phyloP scores from a whole-genome alignment of 2,797 vertebrate species.

The Oryzias dopingdopingensis region DNA sequence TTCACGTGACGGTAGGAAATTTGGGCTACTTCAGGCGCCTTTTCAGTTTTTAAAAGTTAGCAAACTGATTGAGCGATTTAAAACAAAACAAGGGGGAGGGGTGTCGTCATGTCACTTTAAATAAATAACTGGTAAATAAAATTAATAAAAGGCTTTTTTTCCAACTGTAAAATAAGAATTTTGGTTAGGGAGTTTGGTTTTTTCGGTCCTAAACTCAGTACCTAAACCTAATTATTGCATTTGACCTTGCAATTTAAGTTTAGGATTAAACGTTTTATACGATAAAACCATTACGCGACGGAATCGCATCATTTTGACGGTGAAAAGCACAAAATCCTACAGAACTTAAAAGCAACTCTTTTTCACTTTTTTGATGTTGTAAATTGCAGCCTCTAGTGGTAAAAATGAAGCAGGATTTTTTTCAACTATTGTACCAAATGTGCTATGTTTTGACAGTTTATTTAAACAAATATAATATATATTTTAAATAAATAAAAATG shows the following conservation, averaged over 20 bases:
- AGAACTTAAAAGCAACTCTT: background rate
- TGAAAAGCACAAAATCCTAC: background rate
- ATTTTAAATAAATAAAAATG: too few species aligned
- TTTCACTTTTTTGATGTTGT: background rate
- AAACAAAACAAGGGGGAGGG: too few species aligned
- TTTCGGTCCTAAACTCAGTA: too few species aligned
- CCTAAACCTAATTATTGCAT: too few species aligned
- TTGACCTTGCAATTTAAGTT: too few species aligned
- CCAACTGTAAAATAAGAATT: too few species aligned
- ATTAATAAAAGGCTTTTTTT: too few species aligned
- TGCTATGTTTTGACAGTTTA: background rate
- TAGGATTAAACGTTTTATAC: too few species aligned
- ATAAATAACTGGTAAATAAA: too few species aligned
- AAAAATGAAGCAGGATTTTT: background rate
- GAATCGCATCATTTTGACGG: background rate
- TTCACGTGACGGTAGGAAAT: conserved; percentile 8
- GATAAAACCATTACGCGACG: background rate
- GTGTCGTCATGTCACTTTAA: too few species aligned
- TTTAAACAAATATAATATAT: background rate
- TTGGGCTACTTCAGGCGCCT: accelerated
- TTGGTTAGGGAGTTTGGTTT: too few species aligned
- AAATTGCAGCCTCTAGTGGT: conserved; percentile 12
- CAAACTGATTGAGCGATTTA: background rate
- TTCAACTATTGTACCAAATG: background rate
- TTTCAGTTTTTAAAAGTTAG: background rate